Conservation (phyloP, 2,888 invertebrate genomes). For the Luperina nickerlii region DNA sequence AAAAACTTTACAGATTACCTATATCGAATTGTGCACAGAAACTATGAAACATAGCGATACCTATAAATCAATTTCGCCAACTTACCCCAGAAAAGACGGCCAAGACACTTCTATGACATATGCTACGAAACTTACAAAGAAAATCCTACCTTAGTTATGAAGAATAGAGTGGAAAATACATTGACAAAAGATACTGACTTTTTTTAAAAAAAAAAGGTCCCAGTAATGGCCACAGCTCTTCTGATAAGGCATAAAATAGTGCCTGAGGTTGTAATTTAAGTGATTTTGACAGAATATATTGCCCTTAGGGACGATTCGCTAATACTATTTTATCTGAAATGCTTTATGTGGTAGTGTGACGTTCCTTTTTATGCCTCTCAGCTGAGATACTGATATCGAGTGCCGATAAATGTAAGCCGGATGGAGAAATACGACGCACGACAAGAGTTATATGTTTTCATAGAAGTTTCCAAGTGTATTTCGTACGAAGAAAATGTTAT, state of each 20-base stretch:
- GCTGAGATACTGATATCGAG: constrained; percentile 42
- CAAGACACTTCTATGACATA: constrained; percentile 65
- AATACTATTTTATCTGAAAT: constrained; percentile 72
- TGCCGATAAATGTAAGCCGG: constrained; percentile 53
- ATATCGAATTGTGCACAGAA: constrained; percentile 65
- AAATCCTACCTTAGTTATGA: constrained; percentile 34
- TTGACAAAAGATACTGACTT: neutral
- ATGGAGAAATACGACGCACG: constrained; percentile 50
- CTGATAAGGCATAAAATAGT: constrained; percentile 82
- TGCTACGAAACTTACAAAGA: neutral
- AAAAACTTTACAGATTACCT: constrained; percentile 28
- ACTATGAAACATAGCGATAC: constrained; percentile 72
- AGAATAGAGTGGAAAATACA: constrained; percentile 21
- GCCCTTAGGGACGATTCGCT: constrained; percentile 70
- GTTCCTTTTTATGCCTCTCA: constrained; percentile 58
- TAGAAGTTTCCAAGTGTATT: constrained; percentile 22
- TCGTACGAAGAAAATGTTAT: constrained; percentile 17
- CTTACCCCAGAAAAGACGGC: constrained; percentile 56
- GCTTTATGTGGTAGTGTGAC: constrained; percentile 63
- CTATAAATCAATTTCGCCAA: constrained; percentile 81
- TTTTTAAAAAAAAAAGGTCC: constrained; percentile 65
- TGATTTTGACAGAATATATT: constrained; percentile 79
- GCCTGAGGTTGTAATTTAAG: constrained; percentile 79
- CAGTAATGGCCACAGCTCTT: constrained; percentile 68
- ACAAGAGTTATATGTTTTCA: constrained; percentile 31